Evolutionary conservation across 2,797 vertebrate species (phyloP), one percentile per base, ranked within the genome.

Genomic region (Potorous gilbertii): DNA sequence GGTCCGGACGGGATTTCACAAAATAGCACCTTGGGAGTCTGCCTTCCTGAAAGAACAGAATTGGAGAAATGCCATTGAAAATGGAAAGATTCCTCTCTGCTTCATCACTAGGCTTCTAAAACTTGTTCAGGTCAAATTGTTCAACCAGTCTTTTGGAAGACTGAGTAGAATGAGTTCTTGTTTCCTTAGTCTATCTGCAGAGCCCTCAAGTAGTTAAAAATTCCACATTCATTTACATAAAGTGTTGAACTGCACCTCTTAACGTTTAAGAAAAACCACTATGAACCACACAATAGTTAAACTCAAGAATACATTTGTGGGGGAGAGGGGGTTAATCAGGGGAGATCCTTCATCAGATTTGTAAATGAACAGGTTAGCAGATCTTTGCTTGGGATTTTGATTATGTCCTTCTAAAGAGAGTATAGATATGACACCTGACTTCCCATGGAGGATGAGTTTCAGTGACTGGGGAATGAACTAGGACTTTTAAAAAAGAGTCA

Each of bases 1-100:
- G 56, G 66, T 91, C 24, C 11, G 24, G 16, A 57, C 4, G 59
- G 34, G 91, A 90, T 55, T 93, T n/a, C 29, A 56, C 13, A 52
- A 91, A 62, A 91, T 59, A 95, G 27, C n/a, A 87, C 74, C 74
- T 87, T 87, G 18, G 40, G 74, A 87, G 74, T 87, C 46, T 50
- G 74, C 74, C 74, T 87, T 87, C 40, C 74, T 87, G 40, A 50
- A 87, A 87, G 40, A 87, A 46, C 21, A 46, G 10, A 87, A 87
- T 87, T 46, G 46, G 74, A 87, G 74, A 87, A 87, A 50, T 27
- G 3, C 9, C 27, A 9, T 50, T 87, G 21, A 50, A 40, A 87
- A 46, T 27, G 21, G 40, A 3, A 87, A 28, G 40, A 46, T 87
- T 50, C 11, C 9, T 46, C 21, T 87, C 3, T 46, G 74, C 40